phyloP scores from a whole-genome alignment of 2,888 invertebrate genomes.

The Monopis laevigella region DNA sequence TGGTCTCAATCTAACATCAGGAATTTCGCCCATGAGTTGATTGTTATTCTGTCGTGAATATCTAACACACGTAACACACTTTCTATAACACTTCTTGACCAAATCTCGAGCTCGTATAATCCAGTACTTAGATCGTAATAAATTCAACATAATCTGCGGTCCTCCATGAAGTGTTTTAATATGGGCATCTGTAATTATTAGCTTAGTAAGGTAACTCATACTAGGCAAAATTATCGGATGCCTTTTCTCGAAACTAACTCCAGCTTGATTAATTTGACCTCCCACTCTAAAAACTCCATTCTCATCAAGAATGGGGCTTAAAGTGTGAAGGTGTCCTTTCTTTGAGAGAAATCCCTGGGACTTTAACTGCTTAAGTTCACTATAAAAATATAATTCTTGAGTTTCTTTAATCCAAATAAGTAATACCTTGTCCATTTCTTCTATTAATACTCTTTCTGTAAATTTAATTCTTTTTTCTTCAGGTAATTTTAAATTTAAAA shows the following conservation, averaged over 20 bases:
- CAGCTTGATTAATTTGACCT: slow-evolving; percentile 12
- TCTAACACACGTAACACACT: slow-evolving; percentile 12
- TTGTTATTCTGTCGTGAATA: neutral
- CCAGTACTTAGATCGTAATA: slow-evolving; percentile 20
- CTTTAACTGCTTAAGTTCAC: slow-evolving; percentile 5
- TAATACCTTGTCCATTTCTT: neutral
- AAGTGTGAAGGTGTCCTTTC: slow-evolving; percentile 1
- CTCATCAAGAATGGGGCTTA: slow-evolving; percentile 13
- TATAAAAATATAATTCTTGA: neutral
- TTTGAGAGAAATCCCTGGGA: neutral
- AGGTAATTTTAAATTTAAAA: neutral
- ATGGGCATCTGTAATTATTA: slow-evolving; percentile 20
- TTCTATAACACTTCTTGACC: neutral
- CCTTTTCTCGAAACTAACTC: slow-evolving; percentile 14
- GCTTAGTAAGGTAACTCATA: slow-evolving; percentile 15
- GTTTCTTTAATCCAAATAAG: slow-evolving; percentile 3
- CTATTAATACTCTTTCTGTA: neutral
- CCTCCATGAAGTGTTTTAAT: slow-evolving; percentile 23
- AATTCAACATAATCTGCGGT: slow-evolving; percentile 20
- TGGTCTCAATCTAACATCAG: slow-evolving; percentile 10
- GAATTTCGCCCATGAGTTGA: slow-evolving; percentile 12
- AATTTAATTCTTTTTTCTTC: too few relatives aligned
- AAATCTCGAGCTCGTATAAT: slow-evolving; percentile 16
- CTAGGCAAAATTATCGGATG: slow-evolving; percentile 21
- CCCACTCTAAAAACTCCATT: slow-evolving; percentile 16